These are phyloP conservation scores for Hassar affinis DNA, from an alignment of 2,113 vertebrate genomes.

Conservation along the genomic window DNA sequence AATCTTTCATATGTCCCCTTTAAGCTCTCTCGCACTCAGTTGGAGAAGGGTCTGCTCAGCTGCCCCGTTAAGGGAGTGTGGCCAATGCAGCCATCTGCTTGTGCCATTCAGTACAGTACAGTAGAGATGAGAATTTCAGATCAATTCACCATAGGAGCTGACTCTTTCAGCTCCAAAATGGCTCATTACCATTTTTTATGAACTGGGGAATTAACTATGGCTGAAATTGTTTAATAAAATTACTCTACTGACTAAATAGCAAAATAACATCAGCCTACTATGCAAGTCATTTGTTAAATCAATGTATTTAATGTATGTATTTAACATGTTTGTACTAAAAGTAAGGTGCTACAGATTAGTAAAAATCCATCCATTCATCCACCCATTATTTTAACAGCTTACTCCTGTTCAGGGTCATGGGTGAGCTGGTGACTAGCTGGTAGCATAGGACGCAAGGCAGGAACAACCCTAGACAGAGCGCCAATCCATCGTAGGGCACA, in stretches of 20 bases:
- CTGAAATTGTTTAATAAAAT: background rate
- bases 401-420: too few relatives aligned
- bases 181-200: background rate
- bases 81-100: background rate
- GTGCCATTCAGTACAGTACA: background rate
- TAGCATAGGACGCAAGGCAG: too few relatives aligned
- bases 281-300: background rate
- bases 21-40: background rate
- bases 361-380: background rate
- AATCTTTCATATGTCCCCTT: too few relatives aligned
- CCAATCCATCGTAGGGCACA: too few relatives aligned
- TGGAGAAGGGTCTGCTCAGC: background rate
- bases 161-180: background rate
- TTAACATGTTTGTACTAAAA: background rate
- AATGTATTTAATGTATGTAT: background rate
- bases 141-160: background rate
- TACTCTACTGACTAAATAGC: background rate
- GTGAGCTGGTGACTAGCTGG: too few relatives aligned
- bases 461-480: too few relatives aligned
- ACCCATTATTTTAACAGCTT: too few relatives aligned
- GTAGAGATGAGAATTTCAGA: background rate
- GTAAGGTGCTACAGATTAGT: too few relatives aligned
- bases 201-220: background rate
- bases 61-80: background rate
- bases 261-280: background rate